phyloP scores from a whole-genome alignment of 2,113 vertebrate genomes.

The Peromyscus polionotus region DNA sequence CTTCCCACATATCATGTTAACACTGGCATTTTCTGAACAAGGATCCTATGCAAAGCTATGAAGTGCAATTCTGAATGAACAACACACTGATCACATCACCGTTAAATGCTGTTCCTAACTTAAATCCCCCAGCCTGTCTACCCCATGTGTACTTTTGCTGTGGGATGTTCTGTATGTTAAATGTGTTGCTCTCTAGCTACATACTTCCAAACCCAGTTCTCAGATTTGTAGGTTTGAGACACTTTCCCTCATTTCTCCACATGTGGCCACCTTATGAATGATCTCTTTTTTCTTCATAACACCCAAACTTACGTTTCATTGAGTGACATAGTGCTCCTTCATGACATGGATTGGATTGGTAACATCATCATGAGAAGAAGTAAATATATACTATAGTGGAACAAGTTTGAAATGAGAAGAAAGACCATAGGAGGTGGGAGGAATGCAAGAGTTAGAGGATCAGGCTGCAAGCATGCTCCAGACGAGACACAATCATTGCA shows the following conservation, averaged over 20 bases:
- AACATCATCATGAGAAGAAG: neutral
- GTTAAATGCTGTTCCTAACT: too few relatives aligned
- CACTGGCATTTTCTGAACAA: neutral
- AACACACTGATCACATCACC: neutral
- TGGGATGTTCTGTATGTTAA: too few relatives aligned
- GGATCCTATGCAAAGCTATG: neutral
- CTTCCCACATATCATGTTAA: neutral
- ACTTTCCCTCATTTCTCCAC: neutral
- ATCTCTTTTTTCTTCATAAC: neutral
- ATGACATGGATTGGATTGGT: neutral
- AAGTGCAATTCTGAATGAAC: too few relatives aligned
- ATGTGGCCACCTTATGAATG: neutral
- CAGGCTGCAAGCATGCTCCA: neutral
- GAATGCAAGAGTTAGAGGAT: neutral
- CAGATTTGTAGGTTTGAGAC: neutral
- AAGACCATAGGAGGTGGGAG: neutral
- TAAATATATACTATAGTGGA: neutral
- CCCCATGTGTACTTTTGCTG: neutral
- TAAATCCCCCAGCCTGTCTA: neutral
- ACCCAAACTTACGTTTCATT: neutral
- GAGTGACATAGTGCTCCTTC: too few relatives aligned
- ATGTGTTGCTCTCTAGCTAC: too few relatives aligned
- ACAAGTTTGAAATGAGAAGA: conserved; percentile 65
- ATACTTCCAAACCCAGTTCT: neutral
- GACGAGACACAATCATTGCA: neutral